These are phyloP conservation scores for Euproctis similis DNA, from an alignment of 2,888 invertebrate genomes.

Conservation along the genomic window DNA sequence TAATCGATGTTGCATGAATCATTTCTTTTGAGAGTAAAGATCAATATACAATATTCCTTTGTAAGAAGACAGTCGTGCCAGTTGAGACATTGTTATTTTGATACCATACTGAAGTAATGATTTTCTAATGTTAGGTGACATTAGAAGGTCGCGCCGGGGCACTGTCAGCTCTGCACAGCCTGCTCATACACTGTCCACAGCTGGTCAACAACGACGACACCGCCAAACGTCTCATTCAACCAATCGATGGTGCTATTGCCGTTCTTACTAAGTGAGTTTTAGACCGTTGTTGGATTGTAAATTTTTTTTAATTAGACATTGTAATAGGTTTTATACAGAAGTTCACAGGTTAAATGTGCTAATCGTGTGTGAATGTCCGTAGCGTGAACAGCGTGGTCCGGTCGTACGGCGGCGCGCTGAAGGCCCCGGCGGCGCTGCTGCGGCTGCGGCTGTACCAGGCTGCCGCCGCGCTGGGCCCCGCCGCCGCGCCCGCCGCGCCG, in stretches of 20 bases:
- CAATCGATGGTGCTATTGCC: constrained; percentile 95
- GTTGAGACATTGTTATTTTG: too few relatives aligned
- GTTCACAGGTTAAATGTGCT: too few relatives aligned
- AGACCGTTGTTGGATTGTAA: too few relatives aligned
- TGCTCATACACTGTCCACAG: constrained; percentile 92
- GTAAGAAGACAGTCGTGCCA: too few relatives aligned
- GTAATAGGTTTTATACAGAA: too few relatives aligned
- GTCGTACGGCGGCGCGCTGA: constrained; percentile 92
- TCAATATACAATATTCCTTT: too few relatives aligned
- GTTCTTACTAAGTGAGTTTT: constrained; percentile 94
- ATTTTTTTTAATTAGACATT: too few relatives aligned
- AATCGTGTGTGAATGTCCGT: constrained; percentile 23
- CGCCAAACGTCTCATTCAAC: constrained; percentile 86
- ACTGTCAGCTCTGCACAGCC: constrained; percentile 95
- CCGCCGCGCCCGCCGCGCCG: constrained; percentile 78
- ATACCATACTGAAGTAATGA: not conserved
- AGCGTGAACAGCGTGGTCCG: constrained; percentile 90
- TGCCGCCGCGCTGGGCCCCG: constrained; percentile 41
- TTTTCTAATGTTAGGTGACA: constrained; percentile 79
- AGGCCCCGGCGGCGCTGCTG: constrained; percentile 95
- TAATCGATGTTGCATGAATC: too few relatives aligned
- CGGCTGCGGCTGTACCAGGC: constrained; percentile 95
- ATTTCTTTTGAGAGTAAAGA: too few relatives aligned
- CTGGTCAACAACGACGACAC: constrained; percentile 94
- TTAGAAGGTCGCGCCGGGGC: constrained; percentile 97